Evolutionary conservation across 2,888 invertebrate species (phyloP).

Genomic region (Hypselothyrea guttata): DNA sequence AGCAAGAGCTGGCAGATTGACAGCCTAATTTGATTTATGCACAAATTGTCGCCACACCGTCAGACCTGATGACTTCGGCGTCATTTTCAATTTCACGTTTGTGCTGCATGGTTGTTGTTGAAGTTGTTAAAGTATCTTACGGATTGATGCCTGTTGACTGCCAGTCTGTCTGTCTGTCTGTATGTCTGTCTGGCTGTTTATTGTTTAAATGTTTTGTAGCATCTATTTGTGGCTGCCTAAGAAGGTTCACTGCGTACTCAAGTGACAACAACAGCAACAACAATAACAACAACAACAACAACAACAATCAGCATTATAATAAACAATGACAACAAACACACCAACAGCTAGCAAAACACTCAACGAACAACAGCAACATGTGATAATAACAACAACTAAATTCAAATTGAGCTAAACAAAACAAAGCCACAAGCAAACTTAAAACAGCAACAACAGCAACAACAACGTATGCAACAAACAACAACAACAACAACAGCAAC

Average conservation of each 20-base stretch:
- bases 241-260: conserved; percentile 7
- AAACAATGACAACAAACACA: conserved; percentile 2
- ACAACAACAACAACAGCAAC: conserved; percentile 18
- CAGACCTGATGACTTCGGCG: conserved; percentile 33
- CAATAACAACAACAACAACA: not conserved
- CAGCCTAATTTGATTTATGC: conserved; percentile 56
- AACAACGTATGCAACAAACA: conserved; percentile 19
- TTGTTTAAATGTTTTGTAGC: conserved; percentile 25
- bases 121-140: conserved; percentile 23
- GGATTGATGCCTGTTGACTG: conserved; percentile 31
- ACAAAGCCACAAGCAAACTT: conserved; percentile 23
- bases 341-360: conserved; percentile 12
- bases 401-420: conserved; percentile 18
- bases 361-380: conserved; percentile 29
- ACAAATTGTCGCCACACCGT: conserved; percentile 37
- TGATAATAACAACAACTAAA: conserved; percentile 21
- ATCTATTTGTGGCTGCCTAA: conserved; percentile 15
- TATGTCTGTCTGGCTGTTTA: conserved; percentile 20
- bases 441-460: conserved; percentile 25
- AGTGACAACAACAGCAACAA: conserved; percentile 17
- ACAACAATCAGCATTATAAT: not conserved
- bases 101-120: not conserved
- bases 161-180: conserved; percentile 1
- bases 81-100: conserved; percentile 21
- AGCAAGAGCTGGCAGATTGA: conserved; percentile 33